Base-by-base conservation (phyloP, 2,113 vertebrate genomes). In the Axis porcinus region DNA sequence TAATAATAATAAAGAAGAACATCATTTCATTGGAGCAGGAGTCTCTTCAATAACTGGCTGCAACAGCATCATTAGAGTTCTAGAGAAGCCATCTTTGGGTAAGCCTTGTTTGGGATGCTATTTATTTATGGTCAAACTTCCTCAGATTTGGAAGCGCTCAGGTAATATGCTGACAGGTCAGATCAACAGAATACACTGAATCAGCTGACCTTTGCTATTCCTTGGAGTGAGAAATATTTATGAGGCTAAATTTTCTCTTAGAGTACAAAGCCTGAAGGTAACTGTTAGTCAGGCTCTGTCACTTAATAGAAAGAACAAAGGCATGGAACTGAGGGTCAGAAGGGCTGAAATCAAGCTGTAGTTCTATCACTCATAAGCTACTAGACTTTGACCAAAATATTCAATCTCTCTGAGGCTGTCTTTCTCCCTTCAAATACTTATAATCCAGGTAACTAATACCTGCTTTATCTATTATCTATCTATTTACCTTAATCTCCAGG, bases 171-270 rank as follows among this genome's bases (percentile, higher is more conserved):
- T 57, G 85, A 76, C 62, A 60, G 78, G 21, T 81, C 60, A 76
- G 52, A 74, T 82, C 57, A 87, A 79, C 60, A 94, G 92, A 83
- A 55, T 33, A 76, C 60, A 79, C 5, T 40, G 90, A 96, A 76
- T 62, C 50, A 93, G 52, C 78, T 89, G 91, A 96, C 58, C 70
- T 98, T 92, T 50, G 88, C 40, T 93, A 27, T 79, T 86, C 47
- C 36, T 85, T 43, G 43, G 81, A 95, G 62, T 92, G 58, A 89
- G 19, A 81, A 86, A 91, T 97, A 91, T 93, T 97, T 96, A 93
- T 89, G 91, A 96, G 58, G 62, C 74, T 86, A 89, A 96, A 91
- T 62, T 89, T 89, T 86, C 67, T 94, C 78, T 91, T 67, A 43
- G 28, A 86, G 62, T 64, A 11, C 62, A 87, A 81, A 94, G 30